Evolutionary conservation across 2,113 vertebrate genomes (phyloP).

Genomic region (Athene cunicularia): DNA sequence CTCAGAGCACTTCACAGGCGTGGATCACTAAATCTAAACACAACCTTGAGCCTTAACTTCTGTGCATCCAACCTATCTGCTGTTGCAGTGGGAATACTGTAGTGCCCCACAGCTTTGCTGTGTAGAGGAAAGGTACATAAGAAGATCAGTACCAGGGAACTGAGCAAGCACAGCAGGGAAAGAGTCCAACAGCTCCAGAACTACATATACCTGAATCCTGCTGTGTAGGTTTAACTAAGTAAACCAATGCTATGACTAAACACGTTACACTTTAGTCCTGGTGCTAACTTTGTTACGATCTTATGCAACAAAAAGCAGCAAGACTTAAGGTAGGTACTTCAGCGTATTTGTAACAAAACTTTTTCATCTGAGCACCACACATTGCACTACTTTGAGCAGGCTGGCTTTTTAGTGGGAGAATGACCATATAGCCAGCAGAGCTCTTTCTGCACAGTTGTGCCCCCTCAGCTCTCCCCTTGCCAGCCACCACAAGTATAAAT

Average conservation of each 20-base stretch:
- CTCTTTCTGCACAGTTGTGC: fast-evolving
- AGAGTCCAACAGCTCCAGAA: background rate
- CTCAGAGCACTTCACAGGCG: background rate
- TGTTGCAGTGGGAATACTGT: background rate
- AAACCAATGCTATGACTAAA: background rate
- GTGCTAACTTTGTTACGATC: background rate
- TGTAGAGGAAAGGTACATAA: background rate
- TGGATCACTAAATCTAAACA: background rate
- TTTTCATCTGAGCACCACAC: background rate
- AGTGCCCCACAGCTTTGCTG: background rate
- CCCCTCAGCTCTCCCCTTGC: background rate
- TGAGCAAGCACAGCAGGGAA: background rate
- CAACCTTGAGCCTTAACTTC: background rate
- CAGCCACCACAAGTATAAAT: background rate
- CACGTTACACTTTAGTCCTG: background rate
- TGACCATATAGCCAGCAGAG: background rate
- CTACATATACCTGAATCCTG: background rate
- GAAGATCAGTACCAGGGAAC: background rate
- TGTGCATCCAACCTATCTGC: background rate
- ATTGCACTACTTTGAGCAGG: background rate
- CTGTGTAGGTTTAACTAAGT: background rate
- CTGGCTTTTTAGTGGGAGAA: background rate
- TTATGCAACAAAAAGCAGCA: background rate
- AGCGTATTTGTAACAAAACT: background rate
- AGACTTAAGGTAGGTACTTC: background rate